A percentile compares a stretch with the other conserved stretches of the same genome.
Conservation (phyloP, 2,888 invertebrate species). For the Hololepta plana region DNA sequence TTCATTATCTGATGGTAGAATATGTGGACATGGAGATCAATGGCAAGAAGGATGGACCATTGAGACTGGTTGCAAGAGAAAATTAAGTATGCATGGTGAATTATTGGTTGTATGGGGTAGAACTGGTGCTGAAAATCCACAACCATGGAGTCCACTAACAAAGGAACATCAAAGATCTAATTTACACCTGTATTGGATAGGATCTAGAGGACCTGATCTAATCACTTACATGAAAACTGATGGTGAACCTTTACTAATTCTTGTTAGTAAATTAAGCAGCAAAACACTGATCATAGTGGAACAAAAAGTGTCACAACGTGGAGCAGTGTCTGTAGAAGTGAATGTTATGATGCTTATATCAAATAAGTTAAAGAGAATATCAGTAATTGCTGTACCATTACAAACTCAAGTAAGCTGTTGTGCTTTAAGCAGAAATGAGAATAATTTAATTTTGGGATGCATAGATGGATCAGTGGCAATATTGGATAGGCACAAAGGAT, state of each 20-base stretch:
- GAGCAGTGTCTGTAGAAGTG: conserved; percentile 52
- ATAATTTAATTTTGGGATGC: conserved; percentile 56
- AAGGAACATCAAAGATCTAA: conserved; percentile 78
- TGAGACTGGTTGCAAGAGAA: conserved; percentile 26
- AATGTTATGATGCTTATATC: conserved; percentile 42
- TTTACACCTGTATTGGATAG: conserved; percentile 52
- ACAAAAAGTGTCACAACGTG: conserved; percentile 57
- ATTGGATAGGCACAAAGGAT: conserved; percentile 54
- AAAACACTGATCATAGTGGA: conserved; percentile 52
- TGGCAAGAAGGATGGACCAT: conserved; percentile 31
- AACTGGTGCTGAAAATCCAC: conserved; percentile 67
- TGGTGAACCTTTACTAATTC: conserved; percentile 70
- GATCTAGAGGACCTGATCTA: conserved; percentile 42
- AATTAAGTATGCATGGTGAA: conserved; percentile 22
- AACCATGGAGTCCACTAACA: conserved; percentile 80
- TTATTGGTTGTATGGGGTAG: conserved; percentile 72
- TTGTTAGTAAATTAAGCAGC: conserved; percentile 44
- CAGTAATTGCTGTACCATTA: conserved; percentile 48
- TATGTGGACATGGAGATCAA: conserved; percentile 26
- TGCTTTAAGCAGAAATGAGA: conserved; percentile 52
- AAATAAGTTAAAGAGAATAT: conserved; percentile 39
- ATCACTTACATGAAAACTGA: conserved; percentile 71
- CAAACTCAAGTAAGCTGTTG: conserved; percentile 51
- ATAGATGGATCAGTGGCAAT: conserved; percentile 71
- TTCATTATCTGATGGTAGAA: conserved; percentile 24